Base-by-base conservation (phyloP, 2,888 invertebrate genomes). In the Troides aeacus region DNA sequence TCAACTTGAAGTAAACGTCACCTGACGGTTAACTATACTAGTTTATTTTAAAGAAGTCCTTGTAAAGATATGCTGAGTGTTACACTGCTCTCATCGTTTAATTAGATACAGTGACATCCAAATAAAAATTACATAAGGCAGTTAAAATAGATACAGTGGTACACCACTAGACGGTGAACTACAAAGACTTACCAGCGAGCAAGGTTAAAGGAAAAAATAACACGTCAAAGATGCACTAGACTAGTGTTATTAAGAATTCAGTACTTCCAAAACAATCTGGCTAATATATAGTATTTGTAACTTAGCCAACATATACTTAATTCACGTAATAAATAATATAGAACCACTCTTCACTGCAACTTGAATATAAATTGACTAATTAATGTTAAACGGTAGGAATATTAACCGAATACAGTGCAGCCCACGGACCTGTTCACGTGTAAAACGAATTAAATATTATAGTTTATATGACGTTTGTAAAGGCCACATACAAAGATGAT, bases 331-430 rank as follows among this genome's bases (percentile, higher is more conserved):
- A 88, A 89, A 89, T 89, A 88, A 87, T 88, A 87, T 81, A 89
- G 83, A 82, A 76, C 82, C 85, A 81, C 85, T 85, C 85, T 86
- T 88, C 86, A 84, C 79, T 87, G 87, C 85, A 87, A 88, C 85
- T 89, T 86, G 89, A 90, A 89, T 90, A 87, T 87, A 89, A 90
- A 90, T 88, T 83, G 86, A 80, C 81, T 86, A 86, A 90, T 90
- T 90, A 90, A 89, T 85, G 80, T 86, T 87, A 87, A 89, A 85
- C 86, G 83, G 78, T 81, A 79, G 79, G 79, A 81, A 86, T 85
- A 86, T 84, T 79, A 84, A 85, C 84, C 81, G 82, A 85, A 84
- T 82, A 82, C 81, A 80, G 80, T 76, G 76, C 74, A 75, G 74
- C 77, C 72, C 76, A 79, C 78, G 76, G 65, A 68, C 66, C 65